A percentile compares a stretch with the other conserved stretches of the same genome.
These are phyloP conservation scores for Trichechus manatus DNA, from an alignment of 2,113 vertebrate species.

Conservation along the genomic window DNA sequence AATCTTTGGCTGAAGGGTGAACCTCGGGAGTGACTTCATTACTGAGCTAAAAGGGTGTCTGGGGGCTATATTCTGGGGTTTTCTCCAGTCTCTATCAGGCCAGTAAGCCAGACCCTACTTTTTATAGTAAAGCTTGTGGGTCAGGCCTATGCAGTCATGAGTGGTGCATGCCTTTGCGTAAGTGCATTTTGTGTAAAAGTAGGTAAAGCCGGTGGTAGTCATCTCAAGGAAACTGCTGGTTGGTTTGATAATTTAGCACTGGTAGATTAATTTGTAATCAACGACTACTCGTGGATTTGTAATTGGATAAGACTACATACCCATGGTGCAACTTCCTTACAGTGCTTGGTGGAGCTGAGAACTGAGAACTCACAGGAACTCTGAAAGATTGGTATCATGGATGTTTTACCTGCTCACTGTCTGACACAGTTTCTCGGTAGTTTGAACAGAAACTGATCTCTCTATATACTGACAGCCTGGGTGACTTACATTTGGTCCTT, in stretches of 20 bases:
- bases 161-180: neutral
- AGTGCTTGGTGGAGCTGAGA: neutral
- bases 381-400: neutral
- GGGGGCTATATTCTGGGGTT: too few relatives aligned
- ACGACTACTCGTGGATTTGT: neutral
- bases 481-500: neutral
- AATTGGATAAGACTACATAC: too few relatives aligned
- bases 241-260: neutral
- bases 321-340: accelerated
- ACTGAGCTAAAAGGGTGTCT: too few relatives aligned
- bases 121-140: neutral
- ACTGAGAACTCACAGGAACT: neutral
- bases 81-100: too few relatives aligned
- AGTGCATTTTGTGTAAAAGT: neutral
- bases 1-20: too few relatives aligned
- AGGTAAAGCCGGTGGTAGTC: neutral
- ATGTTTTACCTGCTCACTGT: neutral
- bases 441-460: too few relatives aligned
- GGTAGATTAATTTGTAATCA: neutral
- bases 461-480: accelerated
- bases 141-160: neutral
- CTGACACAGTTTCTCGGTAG: neutral
- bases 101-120: neutral
- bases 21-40: too few relatives aligned
- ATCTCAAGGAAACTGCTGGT: neutral